These are phyloP conservation scores for Elephas maximus DNA, from an alignment of 2,113 vertebrate genomes.

Conservation along the genomic window DNA sequence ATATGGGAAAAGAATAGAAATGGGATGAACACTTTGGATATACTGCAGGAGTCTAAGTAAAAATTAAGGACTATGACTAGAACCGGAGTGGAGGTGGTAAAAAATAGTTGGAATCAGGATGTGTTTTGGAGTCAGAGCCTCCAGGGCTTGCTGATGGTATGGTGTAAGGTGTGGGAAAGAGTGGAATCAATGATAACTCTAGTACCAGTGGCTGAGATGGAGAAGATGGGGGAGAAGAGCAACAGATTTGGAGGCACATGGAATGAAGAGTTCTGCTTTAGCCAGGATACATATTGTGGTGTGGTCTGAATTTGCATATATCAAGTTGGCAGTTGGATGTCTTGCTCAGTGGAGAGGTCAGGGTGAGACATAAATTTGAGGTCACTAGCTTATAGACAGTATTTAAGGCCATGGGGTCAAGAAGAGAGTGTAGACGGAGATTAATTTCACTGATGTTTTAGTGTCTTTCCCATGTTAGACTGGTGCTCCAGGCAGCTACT, in stretches of 20 bases:
- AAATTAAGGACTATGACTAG: not conserved
- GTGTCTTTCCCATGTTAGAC: not conserved
- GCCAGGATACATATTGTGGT: not conserved
- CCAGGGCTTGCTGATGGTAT: not conserved
- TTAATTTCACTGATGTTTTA: not conserved
- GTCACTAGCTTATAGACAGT: not conserved
- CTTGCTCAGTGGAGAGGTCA: not conserved
- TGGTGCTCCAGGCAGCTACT: not conserved
- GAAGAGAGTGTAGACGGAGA: not conserved
- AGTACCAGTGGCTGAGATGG: not conserved
- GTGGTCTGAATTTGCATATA: not conserved
- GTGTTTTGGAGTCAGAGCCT: not conserved
- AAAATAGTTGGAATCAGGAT: not conserved
- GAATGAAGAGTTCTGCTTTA: not conserved
- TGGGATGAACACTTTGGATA: not conserved
- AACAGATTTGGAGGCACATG: not conserved
- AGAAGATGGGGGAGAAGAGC: fast-evolving
- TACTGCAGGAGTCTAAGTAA: not conserved
- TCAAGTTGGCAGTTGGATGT: not conserved
- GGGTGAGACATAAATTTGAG: not conserved
- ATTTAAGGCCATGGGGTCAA: not conserved
- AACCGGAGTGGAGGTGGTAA: not conserved
- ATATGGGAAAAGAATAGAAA: conserved; percentile 46
- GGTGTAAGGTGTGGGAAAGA: not conserved
- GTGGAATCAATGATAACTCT: not conserved